Base-by-base conservation (phyloP, 1,140 invertebrate species). In the Drosophila funebris region DNA sequence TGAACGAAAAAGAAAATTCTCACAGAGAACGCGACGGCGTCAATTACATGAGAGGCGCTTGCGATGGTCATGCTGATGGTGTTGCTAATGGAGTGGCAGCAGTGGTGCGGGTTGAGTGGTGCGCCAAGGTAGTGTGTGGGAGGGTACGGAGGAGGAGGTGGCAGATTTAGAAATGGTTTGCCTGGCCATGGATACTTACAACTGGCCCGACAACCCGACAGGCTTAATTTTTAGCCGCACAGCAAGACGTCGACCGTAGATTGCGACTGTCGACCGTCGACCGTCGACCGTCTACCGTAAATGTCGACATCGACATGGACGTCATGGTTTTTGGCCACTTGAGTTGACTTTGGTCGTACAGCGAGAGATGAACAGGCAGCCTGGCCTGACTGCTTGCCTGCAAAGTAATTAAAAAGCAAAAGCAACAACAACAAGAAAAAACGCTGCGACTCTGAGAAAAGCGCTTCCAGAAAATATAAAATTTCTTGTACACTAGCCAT, bases 371-470 rank as follows among this genome's bases (percentile, higher is more conserved):
- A 7, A 5, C 22, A 24, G 29, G 3, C 20, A n/a, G 43, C 16
- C 57, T 24, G 57, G 57, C 9, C 18, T 36, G 33, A 8, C 37
- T 4, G 27, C 36, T 9, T 6, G 58, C 39, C 53, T 18, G 53
- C 64, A 82, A 87, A 85, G 75, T 85, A 85, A 85, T 85, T 85
- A 85, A 85, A 85, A 87, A 79, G 58, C 72, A 58, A 60, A 53
- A 43, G 46, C 56, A 76, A 46, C 44, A 71, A 46, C 11, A 74
- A 50, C 39, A 64, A 64, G 37, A 13, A 36, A 9, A 31, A 31
- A 4, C 27, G 8, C 5, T 7, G 4, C 29, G 29, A 31, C 53
- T 8, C 9, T 33, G 33, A 41, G 43, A 18, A 61, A 72, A 60
- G 41, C 64, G 54, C 33, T 29, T 29, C 36, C 66, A 85, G 82